phyloP scores from a whole-genome alignment of 2,113 vertebrate species.

The Caranx ignobilis region DNA sequence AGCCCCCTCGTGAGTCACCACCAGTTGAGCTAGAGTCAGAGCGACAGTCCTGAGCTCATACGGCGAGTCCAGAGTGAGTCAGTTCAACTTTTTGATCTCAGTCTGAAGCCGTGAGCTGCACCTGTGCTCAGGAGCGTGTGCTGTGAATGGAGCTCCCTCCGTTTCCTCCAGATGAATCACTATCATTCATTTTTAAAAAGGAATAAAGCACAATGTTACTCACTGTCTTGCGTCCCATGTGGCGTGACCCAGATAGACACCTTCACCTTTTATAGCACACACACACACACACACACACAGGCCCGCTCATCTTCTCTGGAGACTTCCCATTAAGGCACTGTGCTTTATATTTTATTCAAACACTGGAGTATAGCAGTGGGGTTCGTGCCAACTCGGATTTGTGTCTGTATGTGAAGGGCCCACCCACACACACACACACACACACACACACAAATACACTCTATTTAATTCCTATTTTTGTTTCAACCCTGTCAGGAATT shows the following conservation, averaged over 20 bases:
- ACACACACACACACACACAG: neutral
- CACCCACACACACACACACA: neutral
- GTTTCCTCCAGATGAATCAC: slow-evolving; percentile 26
- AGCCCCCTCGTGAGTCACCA: no score
- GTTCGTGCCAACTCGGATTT: slow-evolving; percentile 52
- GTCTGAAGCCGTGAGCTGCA: neutral
- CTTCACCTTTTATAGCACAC: slow-evolving; percentile 51
- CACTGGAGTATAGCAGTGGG: slow-evolving; percentile 33
- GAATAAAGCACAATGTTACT: slow-evolving; percentile 45
- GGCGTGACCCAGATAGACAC: slow-evolving; percentile 66
- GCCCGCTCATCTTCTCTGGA: slow-evolving; percentile 41
- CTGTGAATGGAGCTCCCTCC: neutral
- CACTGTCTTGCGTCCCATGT: slow-evolving; percentile 52
- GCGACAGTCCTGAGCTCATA: neutral
- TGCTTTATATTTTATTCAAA: slow-evolving; percentile 74
- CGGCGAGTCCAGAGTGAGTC: neutral
- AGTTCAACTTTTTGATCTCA: neutral
- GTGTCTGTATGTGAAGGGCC: slow-evolving; percentile 31
- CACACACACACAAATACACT: neutral
- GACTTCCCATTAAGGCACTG: slow-evolving; percentile 62
- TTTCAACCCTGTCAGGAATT: neutral
- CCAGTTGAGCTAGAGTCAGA: neutral
- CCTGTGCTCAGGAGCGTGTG: no score
- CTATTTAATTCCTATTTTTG: neutral
- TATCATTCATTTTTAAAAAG: slow-evolving; percentile 59